A percentile compares a stretch with the other conserved stretches of the same genome.
phyloP scores from a whole-genome alignment of 2,888 invertebrate genomes.

The Notodonta dromedarius region DNA sequence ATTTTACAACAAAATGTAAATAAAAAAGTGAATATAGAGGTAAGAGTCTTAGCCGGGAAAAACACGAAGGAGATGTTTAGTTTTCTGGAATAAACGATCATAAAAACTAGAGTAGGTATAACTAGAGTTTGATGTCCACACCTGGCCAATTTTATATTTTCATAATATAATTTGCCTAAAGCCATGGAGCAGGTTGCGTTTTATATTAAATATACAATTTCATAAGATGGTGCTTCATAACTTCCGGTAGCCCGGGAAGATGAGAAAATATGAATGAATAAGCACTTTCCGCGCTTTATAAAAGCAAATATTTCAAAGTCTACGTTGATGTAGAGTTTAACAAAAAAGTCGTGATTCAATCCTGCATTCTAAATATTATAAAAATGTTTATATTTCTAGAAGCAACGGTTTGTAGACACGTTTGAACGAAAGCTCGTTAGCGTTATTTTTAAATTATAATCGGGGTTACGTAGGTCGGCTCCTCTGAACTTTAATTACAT shows the following conservation, averaged over 20 bases:
- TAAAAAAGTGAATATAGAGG: too few relatives aligned
- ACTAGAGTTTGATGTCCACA: not conserved
- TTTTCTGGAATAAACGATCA: too few relatives aligned
- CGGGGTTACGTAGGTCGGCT: not conserved
- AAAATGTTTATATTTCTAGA: too few relatives aligned
- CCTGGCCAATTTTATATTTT: not conserved
- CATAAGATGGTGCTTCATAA: constrained; percentile 26
- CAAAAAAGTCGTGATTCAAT: not conserved
- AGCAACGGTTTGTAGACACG: too few relatives aligned
- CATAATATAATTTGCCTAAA: not conserved
- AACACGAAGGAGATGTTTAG: too few relatives aligned
- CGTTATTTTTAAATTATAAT: not conserved
- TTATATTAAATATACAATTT: constrained; percentile 23
- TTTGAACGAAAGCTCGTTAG: constrained; percentile 4
- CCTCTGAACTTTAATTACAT: constrained; percentile 1
- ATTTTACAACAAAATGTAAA: too few relatives aligned
- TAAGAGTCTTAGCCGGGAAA: too few relatives aligned
- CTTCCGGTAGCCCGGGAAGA: constrained; percentile 17
- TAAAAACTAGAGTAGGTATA: not conserved
- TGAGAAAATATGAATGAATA: constrained; percentile 15
- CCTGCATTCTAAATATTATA: too few relatives aligned
- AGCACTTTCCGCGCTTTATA: constrained; percentile 12
- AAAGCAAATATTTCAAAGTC: constrained; percentile 7
- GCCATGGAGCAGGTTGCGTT: constrained; percentile 7
- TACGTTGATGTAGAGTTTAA: not conserved